Conservation (phyloP, 64 coral and sea anemone species). For the Acropora yongei region DNA sequence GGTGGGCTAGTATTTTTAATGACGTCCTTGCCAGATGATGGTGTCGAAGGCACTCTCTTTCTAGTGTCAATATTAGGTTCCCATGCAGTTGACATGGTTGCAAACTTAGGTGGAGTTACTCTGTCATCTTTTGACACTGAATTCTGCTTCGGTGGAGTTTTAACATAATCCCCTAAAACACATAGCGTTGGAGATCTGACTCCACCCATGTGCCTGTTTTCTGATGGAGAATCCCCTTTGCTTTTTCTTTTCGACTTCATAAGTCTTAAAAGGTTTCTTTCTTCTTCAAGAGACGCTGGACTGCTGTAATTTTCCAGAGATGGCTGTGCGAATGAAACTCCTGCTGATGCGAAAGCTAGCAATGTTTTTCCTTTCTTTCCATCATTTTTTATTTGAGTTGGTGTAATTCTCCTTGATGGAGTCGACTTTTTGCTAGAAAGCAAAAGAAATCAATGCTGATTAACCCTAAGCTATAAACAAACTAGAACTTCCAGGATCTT, state of each 20-base stretch:
- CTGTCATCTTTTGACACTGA: conserved; percentile 27
- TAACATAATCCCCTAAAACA: conserved; percentile 80
- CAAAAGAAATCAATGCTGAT: not conserved
- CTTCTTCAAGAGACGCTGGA: conserved; percentile 85
- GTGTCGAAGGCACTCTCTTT: not conserved
- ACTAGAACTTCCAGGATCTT: too few species aligned
- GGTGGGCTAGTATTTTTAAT: not conserved
- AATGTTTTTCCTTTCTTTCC: conserved; percentile 53
- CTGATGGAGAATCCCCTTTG: conserved; percentile 76
- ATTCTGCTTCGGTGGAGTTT: conserved; percentile 42
- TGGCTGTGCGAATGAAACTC: too few species aligned
- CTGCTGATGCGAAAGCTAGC: conserved; percentile 32
- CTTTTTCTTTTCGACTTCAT: conserved; percentile 74
- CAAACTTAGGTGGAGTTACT: conserved; percentile 26
- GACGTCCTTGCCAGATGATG: not conserved
- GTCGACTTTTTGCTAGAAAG: conserved; percentile 67
- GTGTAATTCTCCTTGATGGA: conserved; percentile 84
- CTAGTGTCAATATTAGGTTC: not conserved
- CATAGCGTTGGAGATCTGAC: conserved; percentile 61
- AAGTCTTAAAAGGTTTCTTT: conserved; percentile 71
- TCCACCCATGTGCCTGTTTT: conserved; percentile 47
- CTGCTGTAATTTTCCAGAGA: conserved; percentile 39
- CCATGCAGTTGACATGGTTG: not conserved
- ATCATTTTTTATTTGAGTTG: conserved; percentile 71
- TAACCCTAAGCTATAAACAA: too few species aligned